Evolutionary conservation across 2,888 invertebrate species (phyloP), one percentile per base, ranked within the genome.

Genomic region (Phalera bucephala): DNA sequence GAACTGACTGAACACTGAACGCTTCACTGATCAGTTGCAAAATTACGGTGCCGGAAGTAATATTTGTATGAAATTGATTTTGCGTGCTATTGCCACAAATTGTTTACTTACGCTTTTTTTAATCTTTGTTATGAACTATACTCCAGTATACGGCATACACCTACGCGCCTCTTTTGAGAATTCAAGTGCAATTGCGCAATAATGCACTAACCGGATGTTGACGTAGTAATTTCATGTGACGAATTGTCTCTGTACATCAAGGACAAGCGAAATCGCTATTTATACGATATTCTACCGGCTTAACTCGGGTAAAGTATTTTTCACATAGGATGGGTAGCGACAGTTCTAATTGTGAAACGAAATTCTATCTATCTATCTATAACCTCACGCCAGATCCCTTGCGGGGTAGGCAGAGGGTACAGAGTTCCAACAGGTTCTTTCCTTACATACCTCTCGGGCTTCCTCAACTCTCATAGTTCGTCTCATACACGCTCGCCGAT

Each of bases 11-110:
- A 42, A 39, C 42, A 14, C n/a, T n/a, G n/a, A n/a, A n/a, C 29
- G 35, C 31, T 39, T 32, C 31, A 44, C 17, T 39, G 39, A 36
- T 39, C 36, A 36, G 20, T 50, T 44, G 52, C 31, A 36, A 34
- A 44, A 38, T 47, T 33, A 26, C 19, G 15, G 28, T 23, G 26
- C 15, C 17, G 38, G 23, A 34, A 10, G 27, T 43, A 38, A 14
- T n/a, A 10, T 21, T 27, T 10, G 13, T 42, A 35, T 21, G 25
- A 37, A 44, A 36, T 20, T 19, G n/a, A 33, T 31, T 31, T 43
- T 25, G 21, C 14, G 23, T 33, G 35, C 15, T 26, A 40, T 32
- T n/a, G 11, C 8, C 22, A 30, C 27, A 31, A 15, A 33, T 28
- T 21, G 17, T n/a, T 21, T 17, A 17, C 17, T 17, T 2, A 12